Percentiles rank a stretch among this genome's conserved stretches.
Evolutionary conservation across 2,888 invertebrate species (phyloP).

Genomic region (Caenorhabditis sulstoni): DNA sequence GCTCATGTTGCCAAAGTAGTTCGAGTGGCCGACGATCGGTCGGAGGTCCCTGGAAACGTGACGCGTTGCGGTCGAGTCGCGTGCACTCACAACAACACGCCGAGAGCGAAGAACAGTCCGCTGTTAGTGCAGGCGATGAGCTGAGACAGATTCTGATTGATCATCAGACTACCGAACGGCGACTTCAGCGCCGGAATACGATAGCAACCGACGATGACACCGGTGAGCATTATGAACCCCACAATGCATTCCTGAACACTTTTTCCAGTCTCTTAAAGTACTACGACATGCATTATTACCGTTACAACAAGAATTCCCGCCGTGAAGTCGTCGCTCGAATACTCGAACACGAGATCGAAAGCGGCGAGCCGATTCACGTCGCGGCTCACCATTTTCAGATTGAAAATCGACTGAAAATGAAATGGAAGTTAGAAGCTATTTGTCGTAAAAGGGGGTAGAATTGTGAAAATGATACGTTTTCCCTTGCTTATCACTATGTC

Average conservation of each 20-base stretch:
- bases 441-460: not conserved
- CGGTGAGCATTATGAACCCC: slow-evolving; percentile 9
- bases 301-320: slow-evolving; percentile 17
- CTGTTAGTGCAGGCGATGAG: slow-evolving; percentile 30
- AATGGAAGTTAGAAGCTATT: too few relatives aligned
- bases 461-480: too few relatives aligned
- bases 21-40: not conserved
- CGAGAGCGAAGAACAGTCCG: slow-evolving; percentile 27
- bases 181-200: slow-evolving; percentile 14
- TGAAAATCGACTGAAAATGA: not conserved
- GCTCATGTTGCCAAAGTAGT: slow-evolving; percentile 18
- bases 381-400: slow-evolving; percentile 10
- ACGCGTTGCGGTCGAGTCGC: not conserved
- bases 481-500: too few relatives aligned
- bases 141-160: slow-evolving; percentile 33
- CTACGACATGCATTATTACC: slow-evolving; percentile 10
- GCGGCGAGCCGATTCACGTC: slow-evolving; percentile 8
- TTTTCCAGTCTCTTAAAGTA: not conserved
- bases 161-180: slow-evolving; percentile 35
- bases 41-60: slow-evolving; percentile 11
- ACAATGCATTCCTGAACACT: slow-evolving; percentile 24
- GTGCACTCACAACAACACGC: slow-evolving; percentile 22
- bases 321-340: not conserved
- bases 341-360: not conserved
- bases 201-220: slow-evolving; percentile 16